Conservation (phyloP, 2,888 invertebrate genomes). For the Trileptium ribeirensis region DNA sequence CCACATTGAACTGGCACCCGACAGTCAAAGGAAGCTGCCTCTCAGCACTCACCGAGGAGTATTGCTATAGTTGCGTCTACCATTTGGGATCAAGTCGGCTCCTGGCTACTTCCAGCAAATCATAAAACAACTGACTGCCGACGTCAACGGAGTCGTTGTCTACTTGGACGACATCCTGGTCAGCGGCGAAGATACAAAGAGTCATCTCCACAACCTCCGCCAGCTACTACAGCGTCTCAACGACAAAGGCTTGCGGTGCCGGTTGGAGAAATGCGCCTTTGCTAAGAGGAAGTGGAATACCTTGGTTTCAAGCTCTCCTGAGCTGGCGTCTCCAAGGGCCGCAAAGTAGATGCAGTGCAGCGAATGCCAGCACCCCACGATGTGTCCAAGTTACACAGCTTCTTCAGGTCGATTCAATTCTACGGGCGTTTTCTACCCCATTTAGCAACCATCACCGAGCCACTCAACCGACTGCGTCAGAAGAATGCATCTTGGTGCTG, state of each 20-base stretch:
- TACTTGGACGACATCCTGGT: constrained; percentile 21
- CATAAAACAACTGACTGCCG: constrained; percentile 25
- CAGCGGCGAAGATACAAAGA: background rate
- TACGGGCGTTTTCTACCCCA: background rate
- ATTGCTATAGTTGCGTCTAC: constrained; percentile 20
- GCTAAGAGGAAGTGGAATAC: background rate
- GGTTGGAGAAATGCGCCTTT: constrained; percentile 22
- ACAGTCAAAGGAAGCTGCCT: constrained; percentile 10
- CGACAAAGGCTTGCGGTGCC: constrained; percentile 18
- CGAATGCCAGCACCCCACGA: constrained; percentile 11
- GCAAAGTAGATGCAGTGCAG: constrained; percentile 26
- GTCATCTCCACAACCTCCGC: background rate
- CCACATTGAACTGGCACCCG: background rate
- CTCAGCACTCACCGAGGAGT: constrained; percentile 28
- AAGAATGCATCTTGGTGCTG: background rate
- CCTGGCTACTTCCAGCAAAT: constrained; percentile 28
- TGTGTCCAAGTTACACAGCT: background rate
- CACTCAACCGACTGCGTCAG: background rate
- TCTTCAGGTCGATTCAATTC: background rate
- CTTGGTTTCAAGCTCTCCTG: constrained; percentile 16
- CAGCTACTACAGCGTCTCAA: constrained; percentile 6
- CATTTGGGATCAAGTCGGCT: constrained; percentile 23
- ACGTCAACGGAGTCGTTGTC: constrained; percentile 25
- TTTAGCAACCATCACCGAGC: background rate
- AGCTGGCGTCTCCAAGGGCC: constrained; percentile 21